Evolutionary conservation across 2,113 vertebrate species (phyloP).

Genomic region (Chamaetylas fuelleborni): DNA sequence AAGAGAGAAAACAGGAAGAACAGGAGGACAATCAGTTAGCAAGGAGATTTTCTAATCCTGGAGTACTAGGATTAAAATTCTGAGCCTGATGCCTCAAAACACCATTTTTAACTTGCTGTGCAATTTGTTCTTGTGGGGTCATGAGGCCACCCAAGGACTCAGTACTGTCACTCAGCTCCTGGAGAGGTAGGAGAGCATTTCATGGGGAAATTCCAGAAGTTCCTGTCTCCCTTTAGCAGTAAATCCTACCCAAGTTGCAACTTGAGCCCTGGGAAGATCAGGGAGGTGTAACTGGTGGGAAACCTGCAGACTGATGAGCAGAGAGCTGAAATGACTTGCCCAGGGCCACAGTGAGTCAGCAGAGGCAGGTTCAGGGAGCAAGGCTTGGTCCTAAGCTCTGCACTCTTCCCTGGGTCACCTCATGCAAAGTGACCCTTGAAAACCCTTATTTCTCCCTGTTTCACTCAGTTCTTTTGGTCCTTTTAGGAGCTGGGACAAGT

Average conservation of each 20-base stretch:
- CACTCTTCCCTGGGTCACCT: neutral
- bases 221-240: slow-evolving; percentile 1
- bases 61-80: neutral
- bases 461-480: neutral
- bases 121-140: neutral
- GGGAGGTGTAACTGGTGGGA: slow-evolving; percentile 45
- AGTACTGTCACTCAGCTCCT: neutral
- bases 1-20: neutral
- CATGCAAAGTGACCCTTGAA: neutral
- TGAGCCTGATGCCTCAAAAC: neutral
- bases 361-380: slow-evolving; percentile 10
- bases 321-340: slow-evolving; percentile 46
- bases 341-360: slow-evolving; percentile 27
- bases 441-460: neutral
- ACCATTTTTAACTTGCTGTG: neutral
- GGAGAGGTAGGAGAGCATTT: neutral
- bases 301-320: neutral
- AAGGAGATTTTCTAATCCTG: neutral
- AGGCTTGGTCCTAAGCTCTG: neutral
- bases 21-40: neutral
- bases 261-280: slow-evolving; percentile 36
- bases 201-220: slow-evolving; percentile 18
- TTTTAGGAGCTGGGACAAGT: neutral
- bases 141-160: neutral
- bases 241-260: slow-evolving; percentile 35